Evolutionary conservation across 2,113 vertebrate species (phyloP), one percentile per base, ranked within the genome.

Genomic region (Polyodon spathula): DNA sequence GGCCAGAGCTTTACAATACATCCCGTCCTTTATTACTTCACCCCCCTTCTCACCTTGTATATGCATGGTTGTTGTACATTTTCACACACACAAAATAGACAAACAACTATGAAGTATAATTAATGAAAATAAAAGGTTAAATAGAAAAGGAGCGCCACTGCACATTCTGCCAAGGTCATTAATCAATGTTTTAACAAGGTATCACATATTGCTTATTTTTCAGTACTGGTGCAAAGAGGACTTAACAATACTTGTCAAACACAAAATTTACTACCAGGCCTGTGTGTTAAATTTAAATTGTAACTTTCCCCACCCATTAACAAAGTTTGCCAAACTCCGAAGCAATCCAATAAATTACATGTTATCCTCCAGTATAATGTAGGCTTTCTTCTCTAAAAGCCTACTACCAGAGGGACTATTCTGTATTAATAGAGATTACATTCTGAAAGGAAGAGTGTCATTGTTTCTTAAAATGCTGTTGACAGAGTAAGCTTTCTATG

Each of bases 111-210:
- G 53, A 16, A 54, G 15, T 27, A 16, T 54, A 54, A 27, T 6
- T 54, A 54, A 27, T 37, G 53, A 16, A 54, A 38, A 54, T 27
- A 16, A 54, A 54, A 54, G 53, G 53, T 54, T 54, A 54, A 54
- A 6, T 54, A 16, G 15, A 27, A 54, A 54, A 46, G 8, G 53
- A 54, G 17, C 8, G 37, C 37, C 8, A 10, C 53, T 54, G 53
- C 11, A 6, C 53, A 5, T 4, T 38, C 53, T 9, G 15, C 15
- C 17, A 5, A 16, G n/a, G 1, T 54, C 53, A 54, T 54, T 54
- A 54, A 54, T 54, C 53, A 17, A 27, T 27, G 2, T 54, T 54
- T 27, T 54, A 54, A 12, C 6, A 54, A 54, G 8, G 53, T 54
- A 54, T 54, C 53, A 54, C 6, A 16, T 16, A 54, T 54, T 38